Evolutionary conservation across 1,140 invertebrate genomes (phyloP).

Genomic region (Diorhabda carinulata): DNA sequence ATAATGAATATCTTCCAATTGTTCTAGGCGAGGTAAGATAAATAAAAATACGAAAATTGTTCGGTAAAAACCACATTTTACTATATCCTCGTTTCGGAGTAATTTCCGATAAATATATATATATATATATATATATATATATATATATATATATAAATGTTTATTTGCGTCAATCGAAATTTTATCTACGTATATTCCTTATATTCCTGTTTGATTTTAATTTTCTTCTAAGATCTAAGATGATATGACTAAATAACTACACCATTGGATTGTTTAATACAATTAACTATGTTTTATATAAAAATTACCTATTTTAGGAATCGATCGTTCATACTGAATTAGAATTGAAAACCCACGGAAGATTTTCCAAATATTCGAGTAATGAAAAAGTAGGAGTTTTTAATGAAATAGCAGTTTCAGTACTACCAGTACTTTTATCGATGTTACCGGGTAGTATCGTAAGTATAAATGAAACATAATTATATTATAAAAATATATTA

Average conservation of each 20-base stretch:
- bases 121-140: too few relatives aligned
- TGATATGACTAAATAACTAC: too few relatives aligned
- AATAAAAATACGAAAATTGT: not conserved
- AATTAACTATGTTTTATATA: too few relatives aligned
- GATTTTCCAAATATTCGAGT: constrained; percentile 77
- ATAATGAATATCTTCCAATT: constrained; percentile 79
- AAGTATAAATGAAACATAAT: constrained; percentile 29
- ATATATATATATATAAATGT: too few relatives aligned
- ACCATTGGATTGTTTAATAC: too few relatives aligned
- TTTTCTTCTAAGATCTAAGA: too few relatives aligned
- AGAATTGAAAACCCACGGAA: constrained; percentile 59
- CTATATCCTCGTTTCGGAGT: too few relatives aligned
- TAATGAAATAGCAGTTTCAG: constrained; percentile 70
- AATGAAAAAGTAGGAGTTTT: constrained; percentile 69
- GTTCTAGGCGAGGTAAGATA: constrained; percentile 64
- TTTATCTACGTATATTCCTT: not conserved
- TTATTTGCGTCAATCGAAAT: not conserved
- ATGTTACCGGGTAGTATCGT: constrained; percentile 62
- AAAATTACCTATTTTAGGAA: constrained; percentile 48
- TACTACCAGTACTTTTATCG: constrained; percentile 71
- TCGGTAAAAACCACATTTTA: too few relatives aligned
- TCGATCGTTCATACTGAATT: constrained; percentile 63
- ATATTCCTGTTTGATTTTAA: not conserved
- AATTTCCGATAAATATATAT: too few relatives aligned
- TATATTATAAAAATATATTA: not conserved